Evolutionary conservation across 2,888 invertebrate species (phyloP).

Genomic region (Cacoxenus indagator): DNA sequence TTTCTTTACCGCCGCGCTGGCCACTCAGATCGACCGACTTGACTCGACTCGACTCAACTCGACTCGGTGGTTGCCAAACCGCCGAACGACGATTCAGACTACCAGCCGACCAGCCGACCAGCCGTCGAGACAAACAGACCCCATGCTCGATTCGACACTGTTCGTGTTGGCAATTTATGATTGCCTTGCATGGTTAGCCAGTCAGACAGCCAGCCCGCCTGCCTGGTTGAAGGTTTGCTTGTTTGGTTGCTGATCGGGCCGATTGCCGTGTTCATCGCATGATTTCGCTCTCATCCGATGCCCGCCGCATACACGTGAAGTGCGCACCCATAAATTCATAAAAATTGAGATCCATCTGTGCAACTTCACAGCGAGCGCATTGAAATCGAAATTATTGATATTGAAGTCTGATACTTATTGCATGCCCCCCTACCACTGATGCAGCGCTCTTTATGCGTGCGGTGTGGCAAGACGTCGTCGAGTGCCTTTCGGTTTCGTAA

Average conservation of each 20-base stretch:
- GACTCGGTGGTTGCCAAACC: background rate
- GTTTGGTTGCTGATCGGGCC: background rate
- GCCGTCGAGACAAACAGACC: background rate
- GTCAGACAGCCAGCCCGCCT: background rate
- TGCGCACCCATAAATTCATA: conserved; percentile 19
- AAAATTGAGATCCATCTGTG: conserved; percentile 21
- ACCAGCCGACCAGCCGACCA: background rate
- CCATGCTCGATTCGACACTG: background rate
- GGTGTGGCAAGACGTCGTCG: background rate
- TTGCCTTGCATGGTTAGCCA: conserved; percentile 11
- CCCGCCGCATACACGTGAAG: conserved; percentile 1
- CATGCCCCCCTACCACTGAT: too few species aligned
- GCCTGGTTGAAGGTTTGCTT: background rate
- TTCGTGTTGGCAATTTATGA: conserved; percentile 13
- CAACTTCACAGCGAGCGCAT: conserved; percentile 17
- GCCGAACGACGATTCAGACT: too few species aligned
- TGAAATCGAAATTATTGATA: conserved; percentile 52
- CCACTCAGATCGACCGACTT: background rate
- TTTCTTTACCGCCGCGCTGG: conserved; percentile 54
- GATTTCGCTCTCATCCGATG: background rate
- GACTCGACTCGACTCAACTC: conserved; percentile 25
- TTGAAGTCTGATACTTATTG: conserved; percentile 34
- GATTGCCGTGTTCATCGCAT: background rate
- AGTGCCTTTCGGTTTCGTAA: conserved; percentile 17
- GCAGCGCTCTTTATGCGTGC: too few species aligned